Conservation (phyloP, 2,888 invertebrate species). For the Coleophora deauratella region DNA sequence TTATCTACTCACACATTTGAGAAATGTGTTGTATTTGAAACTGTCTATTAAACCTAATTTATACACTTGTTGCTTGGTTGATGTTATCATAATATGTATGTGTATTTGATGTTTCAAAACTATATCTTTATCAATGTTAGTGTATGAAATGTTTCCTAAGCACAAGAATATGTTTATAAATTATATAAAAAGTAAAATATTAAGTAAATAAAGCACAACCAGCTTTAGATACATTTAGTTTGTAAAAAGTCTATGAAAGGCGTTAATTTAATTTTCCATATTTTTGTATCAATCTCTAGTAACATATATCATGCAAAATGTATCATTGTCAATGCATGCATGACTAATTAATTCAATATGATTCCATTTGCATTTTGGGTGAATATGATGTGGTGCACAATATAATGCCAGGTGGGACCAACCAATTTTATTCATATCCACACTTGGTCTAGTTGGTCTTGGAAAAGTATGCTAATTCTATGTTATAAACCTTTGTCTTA, state of each 20-base stretch:
- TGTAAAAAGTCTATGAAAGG: not conserved
- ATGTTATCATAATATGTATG: constrained; percentile 6
- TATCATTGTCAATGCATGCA: not conserved
- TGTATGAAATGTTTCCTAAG: constrained; percentile 1
- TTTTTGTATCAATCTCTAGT: no score
- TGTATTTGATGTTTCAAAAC: constrained; percentile 20
- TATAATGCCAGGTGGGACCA: constrained; percentile 22
- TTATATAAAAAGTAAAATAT: not conserved
- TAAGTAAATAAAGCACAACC: constrained; percentile 1
- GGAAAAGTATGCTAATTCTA: not conserved
- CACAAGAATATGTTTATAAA: not conserved
- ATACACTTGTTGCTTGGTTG: constrained; percentile 17
- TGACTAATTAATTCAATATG: not conserved
- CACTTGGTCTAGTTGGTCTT: constrained; percentile 14
- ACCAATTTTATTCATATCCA: constrained; percentile 21
- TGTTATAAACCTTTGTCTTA: constrained; percentile 33
- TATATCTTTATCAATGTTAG: constrained; percentile 12
- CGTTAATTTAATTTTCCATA: not conserved
- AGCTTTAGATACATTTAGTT: not conserved
- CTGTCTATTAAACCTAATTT: constrained; percentile 11
- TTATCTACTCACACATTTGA: constrained; percentile 6
- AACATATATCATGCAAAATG: not conserved
- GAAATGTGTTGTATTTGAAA: constrained; percentile 12
- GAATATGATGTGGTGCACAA: no score
- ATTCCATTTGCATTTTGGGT: not conserved